Base-by-base conservation (phyloP, 2,797 vertebrate species). In the Mormyrops attenuatus region DNA sequence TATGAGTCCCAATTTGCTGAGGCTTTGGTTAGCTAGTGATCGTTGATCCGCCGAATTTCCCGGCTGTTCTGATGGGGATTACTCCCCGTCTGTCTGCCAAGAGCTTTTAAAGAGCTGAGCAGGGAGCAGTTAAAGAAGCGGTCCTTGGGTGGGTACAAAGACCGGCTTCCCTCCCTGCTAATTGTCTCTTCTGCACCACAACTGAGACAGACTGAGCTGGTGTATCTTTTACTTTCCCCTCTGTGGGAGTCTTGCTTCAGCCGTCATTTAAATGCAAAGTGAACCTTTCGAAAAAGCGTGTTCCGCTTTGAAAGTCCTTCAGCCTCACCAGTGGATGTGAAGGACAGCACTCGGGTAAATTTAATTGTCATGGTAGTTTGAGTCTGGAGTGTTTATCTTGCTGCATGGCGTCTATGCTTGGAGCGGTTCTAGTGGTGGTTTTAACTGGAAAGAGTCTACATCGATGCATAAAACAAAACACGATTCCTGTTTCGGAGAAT, bases 221-320 rank as follows among this genome's bases (percentile, higher is more conserved):
- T 13, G 44, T 6, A 30, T 52, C 26, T 53, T 15, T 26, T 52
- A 53, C 47, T 3, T 52, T 26, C 52, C 17, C 5, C 84, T 86
- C 26, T 86, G 17, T 53, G 9, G 17, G 50, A 60, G 4, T 55
- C 80, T 13, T 85, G 80, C 52, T 88, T 20, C 34, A 87, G 84
- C 73, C 2, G 22, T 55, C 44, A 47, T 22, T 88, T 50, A 84
- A 30, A 38, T 84, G 49, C 82, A 90, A 66, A 38, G 57, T 69
- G 53, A 57, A 38, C 73, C 73, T 80, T 80, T 82, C n/a, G 57
- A 34, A n/a, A 63, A 90, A 86, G 69, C 85, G 60, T 73, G 34
- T 87, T 88, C 44, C 7, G 47, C 44, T 52, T 30, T 47, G 87
- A 66, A 69, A 52, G 50, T 88, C 69, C 69, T 38, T 55, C 88